Evolutionary conservation across 1,140 invertebrate species (phyloP).

Genomic region (Reticulitermes speratus): DNA sequence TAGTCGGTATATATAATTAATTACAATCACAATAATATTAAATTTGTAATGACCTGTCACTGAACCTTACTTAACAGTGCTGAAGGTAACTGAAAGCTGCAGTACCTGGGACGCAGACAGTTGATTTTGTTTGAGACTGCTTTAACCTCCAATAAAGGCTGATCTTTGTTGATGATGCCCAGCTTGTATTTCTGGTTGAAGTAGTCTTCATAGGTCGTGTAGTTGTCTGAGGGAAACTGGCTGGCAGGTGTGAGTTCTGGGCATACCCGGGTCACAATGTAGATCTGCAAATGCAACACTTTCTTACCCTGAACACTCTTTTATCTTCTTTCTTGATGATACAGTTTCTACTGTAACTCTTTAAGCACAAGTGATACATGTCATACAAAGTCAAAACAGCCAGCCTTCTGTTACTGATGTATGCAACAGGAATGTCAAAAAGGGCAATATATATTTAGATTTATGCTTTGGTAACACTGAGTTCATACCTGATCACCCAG

Average conservation of each 20-base stretch:
- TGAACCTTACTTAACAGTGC: too few relatives aligned
- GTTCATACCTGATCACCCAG: constrained; percentile 19
- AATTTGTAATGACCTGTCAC: too few relatives aligned
- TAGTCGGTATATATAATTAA: too few relatives aligned
- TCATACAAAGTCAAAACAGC: too few relatives aligned
- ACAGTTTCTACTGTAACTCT: too few relatives aligned
- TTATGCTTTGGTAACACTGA: neutral
- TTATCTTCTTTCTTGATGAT: constrained; percentile 34
- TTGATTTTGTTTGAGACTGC: constrained; percentile 76
- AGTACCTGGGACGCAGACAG: constrained; percentile 67
- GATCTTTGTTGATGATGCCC: constrained; percentile 65
- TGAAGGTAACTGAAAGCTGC: neutral
- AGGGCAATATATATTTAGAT: too few relatives aligned
- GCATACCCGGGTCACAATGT: constrained; percentile 84
- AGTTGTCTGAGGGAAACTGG: constrained; percentile 76
- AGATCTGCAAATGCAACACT: constrained; percentile 51
- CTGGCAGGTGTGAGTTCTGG: constrained; percentile 74
- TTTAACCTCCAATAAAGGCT: constrained; percentile 89
- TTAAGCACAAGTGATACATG: too few relatives aligned
- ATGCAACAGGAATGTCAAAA: too few relatives aligned
- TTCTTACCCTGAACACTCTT: neutral
- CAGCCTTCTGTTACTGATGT: too few relatives aligned
- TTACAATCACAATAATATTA: too few relatives aligned
- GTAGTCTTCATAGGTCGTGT: constrained; percentile 75
- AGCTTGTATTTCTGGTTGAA: constrained; percentile 78